Conservation (phyloP, 2,113 vertebrate genomes). For the Odocoileus virginianus region DNA sequence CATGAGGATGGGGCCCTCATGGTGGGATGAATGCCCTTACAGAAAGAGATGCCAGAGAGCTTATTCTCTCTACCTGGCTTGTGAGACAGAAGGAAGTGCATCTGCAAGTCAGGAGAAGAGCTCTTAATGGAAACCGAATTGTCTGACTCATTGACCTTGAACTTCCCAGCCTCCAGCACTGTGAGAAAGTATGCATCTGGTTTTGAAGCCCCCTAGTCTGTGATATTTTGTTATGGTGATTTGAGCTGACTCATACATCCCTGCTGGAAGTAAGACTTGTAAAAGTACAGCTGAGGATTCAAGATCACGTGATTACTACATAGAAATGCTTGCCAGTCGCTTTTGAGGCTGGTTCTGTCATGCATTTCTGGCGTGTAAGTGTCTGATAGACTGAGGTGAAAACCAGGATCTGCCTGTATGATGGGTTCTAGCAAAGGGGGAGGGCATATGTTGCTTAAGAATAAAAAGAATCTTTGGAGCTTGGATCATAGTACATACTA, state of each 20-base stretch:
- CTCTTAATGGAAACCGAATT: neutral
- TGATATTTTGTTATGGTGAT: neutral
- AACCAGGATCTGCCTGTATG: conserved; percentile 3
- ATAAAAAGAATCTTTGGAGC: conserved; percentile 33
- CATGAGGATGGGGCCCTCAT: neutral
- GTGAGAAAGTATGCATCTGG: neutral
- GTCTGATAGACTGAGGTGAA: neutral
- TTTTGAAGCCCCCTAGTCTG: neutral
- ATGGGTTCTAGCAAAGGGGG: conserved; percentile 36
- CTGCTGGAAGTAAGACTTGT: neutral
- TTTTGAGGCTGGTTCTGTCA: conserved; percentile 18
- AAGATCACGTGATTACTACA: conserved; percentile 34
- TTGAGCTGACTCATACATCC: neutral
- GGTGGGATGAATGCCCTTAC: neutral
- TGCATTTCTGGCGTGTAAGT: neutral
- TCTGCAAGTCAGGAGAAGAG: neutral
- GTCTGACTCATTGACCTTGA: neutral
- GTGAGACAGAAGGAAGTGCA: neutral
- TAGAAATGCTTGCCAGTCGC: conserved; percentile 40
- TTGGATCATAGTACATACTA: neutral
- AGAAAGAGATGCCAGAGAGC: neutral
- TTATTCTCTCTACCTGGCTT: neutral
- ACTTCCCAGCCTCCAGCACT: neutral
- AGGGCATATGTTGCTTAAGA: conserved; percentile 36
- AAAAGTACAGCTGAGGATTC: neutral